Evolutionary conservation across 1,140 invertebrate genomes (phyloP).

Genomic region (Mactra quadrangularis): DNA sequence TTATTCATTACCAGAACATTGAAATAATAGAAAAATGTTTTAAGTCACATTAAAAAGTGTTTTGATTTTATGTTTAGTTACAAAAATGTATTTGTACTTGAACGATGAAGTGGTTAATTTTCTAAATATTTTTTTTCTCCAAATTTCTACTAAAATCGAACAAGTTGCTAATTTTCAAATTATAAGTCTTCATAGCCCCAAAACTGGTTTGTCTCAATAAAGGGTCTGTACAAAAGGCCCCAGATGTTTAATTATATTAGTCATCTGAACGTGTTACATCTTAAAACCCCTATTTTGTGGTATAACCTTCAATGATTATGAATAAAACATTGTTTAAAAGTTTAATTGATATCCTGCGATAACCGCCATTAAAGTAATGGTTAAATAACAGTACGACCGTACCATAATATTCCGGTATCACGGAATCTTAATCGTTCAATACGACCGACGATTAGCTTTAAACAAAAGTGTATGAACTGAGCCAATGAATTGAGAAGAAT

Average conservation of each 20-base stretch:
- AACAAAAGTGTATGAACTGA: constrained; percentile 38
- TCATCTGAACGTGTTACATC: constrained; percentile 10
- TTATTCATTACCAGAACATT: too few species aligned
- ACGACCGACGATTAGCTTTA: background rate
- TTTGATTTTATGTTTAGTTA: too few species aligned
- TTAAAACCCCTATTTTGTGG: constrained; percentile 41
- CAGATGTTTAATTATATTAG: constrained; percentile 16
- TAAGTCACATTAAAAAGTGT: too few species aligned
- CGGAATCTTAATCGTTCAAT: constrained; percentile 42
- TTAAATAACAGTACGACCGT: constrained; percentile 11
- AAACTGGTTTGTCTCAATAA: too few species aligned
- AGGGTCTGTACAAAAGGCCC: too few species aligned
- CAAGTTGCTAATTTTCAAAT: too few species aligned
- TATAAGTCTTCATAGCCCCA: too few species aligned
- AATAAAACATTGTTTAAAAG: constrained; percentile 35
- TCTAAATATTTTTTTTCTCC: too few species aligned
- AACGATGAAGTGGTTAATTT: too few species aligned
- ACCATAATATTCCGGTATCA: constrained; percentile 37
- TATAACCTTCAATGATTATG: constrained; percentile 36
- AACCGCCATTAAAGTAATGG: constrained; percentile 2
- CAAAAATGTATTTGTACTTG: too few species aligned
- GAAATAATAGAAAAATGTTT: too few species aligned
- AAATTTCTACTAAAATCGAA: too few species aligned
- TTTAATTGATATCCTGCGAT: constrained; percentile 23
- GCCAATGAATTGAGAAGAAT: constrained; percentile 32